A percentile compares a stretch with the other conserved stretches of the same genome.
phyloP scores from a whole-genome alignment of 2,888 invertebrate genomes.

The Acrobasis suavella region DNA sequence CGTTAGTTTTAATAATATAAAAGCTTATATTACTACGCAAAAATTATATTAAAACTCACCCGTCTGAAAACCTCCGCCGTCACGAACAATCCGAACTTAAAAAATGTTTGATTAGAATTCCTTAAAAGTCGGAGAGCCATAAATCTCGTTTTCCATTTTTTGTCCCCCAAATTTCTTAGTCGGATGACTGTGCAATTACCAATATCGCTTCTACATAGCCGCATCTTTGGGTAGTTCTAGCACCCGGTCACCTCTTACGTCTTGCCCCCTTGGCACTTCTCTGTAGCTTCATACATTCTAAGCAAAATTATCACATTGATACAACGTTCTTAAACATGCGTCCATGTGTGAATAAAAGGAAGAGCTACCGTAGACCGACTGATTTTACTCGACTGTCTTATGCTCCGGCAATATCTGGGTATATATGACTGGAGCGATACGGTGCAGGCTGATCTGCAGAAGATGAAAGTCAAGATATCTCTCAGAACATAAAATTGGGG shows the following conservation, averaged over 20 bases:
- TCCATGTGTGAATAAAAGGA: too few species aligned
- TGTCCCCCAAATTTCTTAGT: slow-evolving; percentile 34
- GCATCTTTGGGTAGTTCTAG: slow-evolving; percentile 4
- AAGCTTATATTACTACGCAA: background rate
- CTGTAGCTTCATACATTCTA: too few species aligned
- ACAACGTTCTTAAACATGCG: too few species aligned
- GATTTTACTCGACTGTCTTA: too few species aligned
- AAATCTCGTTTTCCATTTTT: slow-evolving; percentile 19
- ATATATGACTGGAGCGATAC: too few species aligned
- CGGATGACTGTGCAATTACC: slow-evolving; percentile 73
- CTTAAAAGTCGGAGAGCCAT: slow-evolving; percentile 17
- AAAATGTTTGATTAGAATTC: slow-evolving; percentile 20
- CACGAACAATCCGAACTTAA: slow-evolving; percentile 16
- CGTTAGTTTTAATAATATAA: background rate
- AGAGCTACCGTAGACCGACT: too few species aligned
- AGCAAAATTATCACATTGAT: too few species aligned
- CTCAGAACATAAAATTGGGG: too few species aligned
- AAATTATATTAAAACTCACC: slow-evolving; percentile 5
- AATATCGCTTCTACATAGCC: slow-evolving; percentile 48
- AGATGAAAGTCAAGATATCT: too few species aligned
- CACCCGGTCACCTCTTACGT: slow-evolving; percentile 5
- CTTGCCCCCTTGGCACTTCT: background rate
- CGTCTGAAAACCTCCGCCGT: slow-evolving; percentile 13
- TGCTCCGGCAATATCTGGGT: too few species aligned
- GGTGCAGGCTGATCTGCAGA: too few species aligned